phyloP scores from a whole-genome alignment of 2,888 invertebrate genomes.

The Drosophila imparisetae region DNA sequence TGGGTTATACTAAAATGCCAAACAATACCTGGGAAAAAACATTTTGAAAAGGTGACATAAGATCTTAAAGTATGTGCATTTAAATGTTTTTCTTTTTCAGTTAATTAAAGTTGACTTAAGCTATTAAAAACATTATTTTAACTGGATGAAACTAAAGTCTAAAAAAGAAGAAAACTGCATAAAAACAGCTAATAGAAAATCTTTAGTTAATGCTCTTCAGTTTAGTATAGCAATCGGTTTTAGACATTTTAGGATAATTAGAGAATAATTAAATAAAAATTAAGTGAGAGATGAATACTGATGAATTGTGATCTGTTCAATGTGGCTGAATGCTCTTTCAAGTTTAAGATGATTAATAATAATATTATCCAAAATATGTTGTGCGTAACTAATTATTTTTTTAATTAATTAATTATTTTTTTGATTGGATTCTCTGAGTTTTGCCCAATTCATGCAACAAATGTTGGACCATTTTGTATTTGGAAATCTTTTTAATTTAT shows the following conservation, averaged over 20 bases:
- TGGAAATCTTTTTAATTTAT: too few relatives aligned
- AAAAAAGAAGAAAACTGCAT: neutral
- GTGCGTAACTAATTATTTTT: too few relatives aligned
- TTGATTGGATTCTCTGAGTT: too few relatives aligned
- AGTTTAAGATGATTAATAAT: neutral
- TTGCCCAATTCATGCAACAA: too few relatives aligned
- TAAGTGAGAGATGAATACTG: neutral
- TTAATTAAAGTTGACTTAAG: neutral
- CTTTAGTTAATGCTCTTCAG: neutral
- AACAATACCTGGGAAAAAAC: neutral
- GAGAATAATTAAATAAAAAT: neutral
- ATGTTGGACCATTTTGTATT: too few relatives aligned
- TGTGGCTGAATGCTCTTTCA: neutral
- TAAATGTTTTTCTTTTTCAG: neutral
- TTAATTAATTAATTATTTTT: too few relatives aligned
- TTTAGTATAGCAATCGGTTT: neutral
- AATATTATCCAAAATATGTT: neutral
- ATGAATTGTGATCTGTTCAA: neutral
- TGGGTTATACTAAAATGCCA: neutral
- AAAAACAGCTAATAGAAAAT: neutral
- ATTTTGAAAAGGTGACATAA: neutral
- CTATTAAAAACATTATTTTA: too few relatives aligned
- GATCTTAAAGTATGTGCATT: too few relatives aligned
- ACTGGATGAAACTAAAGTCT: neutral
- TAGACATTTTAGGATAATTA: neutral